Percentiles rank a stretch among this genome's conserved stretches.
Conservation (phyloP, 2,797 vertebrate genomes). For the Carduelis carduelis region DNA sequence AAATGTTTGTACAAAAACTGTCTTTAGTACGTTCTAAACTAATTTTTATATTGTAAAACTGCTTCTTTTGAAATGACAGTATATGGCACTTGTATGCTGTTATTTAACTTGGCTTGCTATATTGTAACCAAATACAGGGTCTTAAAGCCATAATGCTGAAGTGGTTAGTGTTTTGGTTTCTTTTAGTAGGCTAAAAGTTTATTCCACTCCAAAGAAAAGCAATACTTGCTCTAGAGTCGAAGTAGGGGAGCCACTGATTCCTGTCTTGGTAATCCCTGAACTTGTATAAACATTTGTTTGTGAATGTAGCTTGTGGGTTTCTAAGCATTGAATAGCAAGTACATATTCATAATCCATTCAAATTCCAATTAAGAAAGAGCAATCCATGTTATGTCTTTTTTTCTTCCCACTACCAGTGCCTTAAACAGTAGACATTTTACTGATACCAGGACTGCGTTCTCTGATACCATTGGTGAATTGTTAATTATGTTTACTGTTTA, state of each 20-base stretch:
- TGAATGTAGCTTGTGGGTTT: not conserved
- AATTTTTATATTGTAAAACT: constrained; percentile 50
- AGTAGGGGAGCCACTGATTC: not conserved
- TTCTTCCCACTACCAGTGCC: constrained; percentile 49
- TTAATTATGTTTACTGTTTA: constrained; percentile 53
- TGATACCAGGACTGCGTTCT: not conserved
- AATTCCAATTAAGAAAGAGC: not conserved
- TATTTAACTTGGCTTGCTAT: constrained; percentile 41
- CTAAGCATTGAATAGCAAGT: not conserved
- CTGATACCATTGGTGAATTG: not conserved
- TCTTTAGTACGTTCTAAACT: constrained; percentile 36
- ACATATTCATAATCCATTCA: not conserved
- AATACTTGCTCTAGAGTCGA: not conserved
- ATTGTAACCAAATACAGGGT: constrained; percentile 31
- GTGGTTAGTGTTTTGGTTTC: not conserved
- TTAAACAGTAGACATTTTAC: constrained; percentile 58
- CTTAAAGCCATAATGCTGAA: constrained; percentile 45
- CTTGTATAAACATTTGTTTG: not conserved
- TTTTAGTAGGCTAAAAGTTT: not conserved
- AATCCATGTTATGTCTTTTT: not conserved
- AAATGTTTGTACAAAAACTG: constrained; percentile 45
- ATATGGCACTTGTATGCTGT: not conserved
- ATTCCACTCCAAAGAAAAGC: constrained; percentile 11
- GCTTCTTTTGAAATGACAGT: not conserved
- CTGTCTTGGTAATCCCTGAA: not conserved